Evolutionary conservation across 2,888 invertebrate species (phyloP).

Genomic region (Thecophora atra): DNA sequence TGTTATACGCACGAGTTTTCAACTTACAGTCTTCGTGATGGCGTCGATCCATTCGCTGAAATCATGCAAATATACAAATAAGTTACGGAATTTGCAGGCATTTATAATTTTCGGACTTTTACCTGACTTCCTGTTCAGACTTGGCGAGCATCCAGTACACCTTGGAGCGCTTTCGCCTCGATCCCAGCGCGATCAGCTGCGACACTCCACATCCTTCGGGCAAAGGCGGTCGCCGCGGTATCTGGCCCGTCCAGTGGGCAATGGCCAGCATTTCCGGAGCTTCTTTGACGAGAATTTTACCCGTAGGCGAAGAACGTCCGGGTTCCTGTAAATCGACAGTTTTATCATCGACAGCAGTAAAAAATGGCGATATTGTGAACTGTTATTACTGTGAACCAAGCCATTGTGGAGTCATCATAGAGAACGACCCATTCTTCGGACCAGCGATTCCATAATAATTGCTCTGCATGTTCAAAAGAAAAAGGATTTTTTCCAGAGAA

Average conservation of each 20-base stretch:
- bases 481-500: neutral
- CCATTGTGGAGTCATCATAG: conserved; percentile 85
- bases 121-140: conserved; percentile 82
- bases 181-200: conserved; percentile 82
- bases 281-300: conserved; percentile 74
- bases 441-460: conserved; percentile 82
- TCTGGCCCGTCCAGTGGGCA: conserved; percentile 81
- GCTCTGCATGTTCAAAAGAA: conserved; percentile 69
- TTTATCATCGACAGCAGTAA: neutral
- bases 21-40: conserved; percentile 80
- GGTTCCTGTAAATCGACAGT: conserved; percentile 54
- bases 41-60: conserved; percentile 82
- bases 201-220: conserved; percentile 76
- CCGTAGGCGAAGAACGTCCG: conserved; percentile 64
- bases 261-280: conserved; percentile 84
- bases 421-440: conserved; percentile 85
- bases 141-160: conserved; percentile 85
- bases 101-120: neutral
- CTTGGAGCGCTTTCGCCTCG: conserved; percentile 73
- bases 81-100: too few species aligned
- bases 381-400: conserved; percentile 78
- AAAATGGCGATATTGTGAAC: neutral
- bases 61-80: neutral
- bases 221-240: conserved; percentile 77
- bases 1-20: neutral